Percentiles rank a stretch among this genome's conserved stretches.
phyloP scores from a whole-genome alignment of 2,888 invertebrate species.

The Allophyes oxyacanthae region DNA sequence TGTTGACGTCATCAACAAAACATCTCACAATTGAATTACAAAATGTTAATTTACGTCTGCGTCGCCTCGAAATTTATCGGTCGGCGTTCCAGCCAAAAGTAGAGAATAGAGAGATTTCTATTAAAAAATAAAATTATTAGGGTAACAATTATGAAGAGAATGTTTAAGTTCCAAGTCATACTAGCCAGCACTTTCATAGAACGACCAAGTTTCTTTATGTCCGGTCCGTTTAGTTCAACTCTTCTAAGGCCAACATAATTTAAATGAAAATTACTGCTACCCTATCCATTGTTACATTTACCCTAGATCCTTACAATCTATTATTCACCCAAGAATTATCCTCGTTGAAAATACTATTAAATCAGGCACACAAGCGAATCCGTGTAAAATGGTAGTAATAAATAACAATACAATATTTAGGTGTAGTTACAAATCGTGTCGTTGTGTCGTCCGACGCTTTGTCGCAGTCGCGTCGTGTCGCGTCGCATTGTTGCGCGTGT shows the following conservation, averaged over 20 bases:
- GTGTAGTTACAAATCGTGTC: conserved; percentile 62
- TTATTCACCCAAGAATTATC: conserved; percentile 59
- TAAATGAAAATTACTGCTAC: conserved; percentile 56
- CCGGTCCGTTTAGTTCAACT: conserved; percentile 28
- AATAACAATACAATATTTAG: conserved; percentile 65
- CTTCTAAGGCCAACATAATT: conserved; percentile 49
- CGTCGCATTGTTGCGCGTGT: conserved; percentile 66
- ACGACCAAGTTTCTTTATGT: conserved; percentile 6
- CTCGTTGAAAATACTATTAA: conserved; percentile 63
- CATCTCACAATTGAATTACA: too few species aligned
- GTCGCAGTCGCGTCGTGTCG: conserved; percentile 52
- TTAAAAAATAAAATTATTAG: too few species aligned
- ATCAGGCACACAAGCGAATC: conserved; percentile 62
- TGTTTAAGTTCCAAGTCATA: too few species aligned
- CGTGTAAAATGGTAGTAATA: conserved; percentile 59
- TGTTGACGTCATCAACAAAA: too few species aligned
- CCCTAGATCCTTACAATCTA: conserved; percentile 52
- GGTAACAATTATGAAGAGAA: too few species aligned
- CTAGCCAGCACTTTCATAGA: conserved; percentile 15
- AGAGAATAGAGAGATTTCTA: too few species aligned
- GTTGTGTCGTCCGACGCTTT: conserved; percentile 55
- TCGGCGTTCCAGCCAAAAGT: too few species aligned
- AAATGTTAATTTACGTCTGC: too few species aligned
- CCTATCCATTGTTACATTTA: conserved; percentile 47
- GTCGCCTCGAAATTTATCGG: too few species aligned